phyloP scores from a whole-genome alignment of 1,140 invertebrate species.

The Drosophila littoralis region DNA sequence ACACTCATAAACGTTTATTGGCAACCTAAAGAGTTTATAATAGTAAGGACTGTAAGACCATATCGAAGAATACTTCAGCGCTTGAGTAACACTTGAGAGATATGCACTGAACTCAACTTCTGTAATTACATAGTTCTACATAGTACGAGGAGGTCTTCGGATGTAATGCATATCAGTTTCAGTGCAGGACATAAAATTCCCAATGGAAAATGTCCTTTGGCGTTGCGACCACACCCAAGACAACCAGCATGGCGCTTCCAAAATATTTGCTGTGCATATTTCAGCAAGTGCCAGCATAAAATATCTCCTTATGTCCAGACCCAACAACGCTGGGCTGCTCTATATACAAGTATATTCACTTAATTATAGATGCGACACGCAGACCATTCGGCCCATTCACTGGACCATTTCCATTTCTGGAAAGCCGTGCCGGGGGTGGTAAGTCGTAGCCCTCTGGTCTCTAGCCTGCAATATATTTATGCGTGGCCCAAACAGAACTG shows the following conservation, averaged over 20 bases:
- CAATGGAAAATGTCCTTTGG: slow-evolving; percentile 12
- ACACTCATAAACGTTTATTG: not conserved
- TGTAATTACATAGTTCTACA: not conserved
- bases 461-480: slow-evolving; percentile 45
- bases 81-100: not conserved
- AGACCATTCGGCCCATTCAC: slow-evolving; percentile 34
- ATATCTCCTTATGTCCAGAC: slow-evolving; percentile 42
- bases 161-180: slow-evolving; percentile 23
- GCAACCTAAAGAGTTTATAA: not conserved
- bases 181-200: slow-evolving; percentile 15
- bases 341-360: slow-evolving; percentile 61
- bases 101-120: not conserved
- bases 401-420: slow-evolving; percentile 26
- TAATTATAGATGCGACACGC: slow-evolving; percentile 81
- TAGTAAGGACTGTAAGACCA: not conserved
- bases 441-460: slow-evolving; percentile 25
- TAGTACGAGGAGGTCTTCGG: not conserved
- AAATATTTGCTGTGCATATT: slow-evolving; percentile 42
- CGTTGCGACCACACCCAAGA: slow-evolving; percentile 15
- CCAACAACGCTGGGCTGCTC: not conserved
- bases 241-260: not conserved
- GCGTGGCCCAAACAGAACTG: slow-evolving; percentile 19
- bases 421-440: slow-evolving; percentile 20
- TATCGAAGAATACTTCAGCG: not conserved
- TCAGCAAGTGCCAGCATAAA: slow-evolving; percentile 51